Conservation (phyloP, 2,797 vertebrate genomes). For the Phrynocephalus forsythii region DNA sequence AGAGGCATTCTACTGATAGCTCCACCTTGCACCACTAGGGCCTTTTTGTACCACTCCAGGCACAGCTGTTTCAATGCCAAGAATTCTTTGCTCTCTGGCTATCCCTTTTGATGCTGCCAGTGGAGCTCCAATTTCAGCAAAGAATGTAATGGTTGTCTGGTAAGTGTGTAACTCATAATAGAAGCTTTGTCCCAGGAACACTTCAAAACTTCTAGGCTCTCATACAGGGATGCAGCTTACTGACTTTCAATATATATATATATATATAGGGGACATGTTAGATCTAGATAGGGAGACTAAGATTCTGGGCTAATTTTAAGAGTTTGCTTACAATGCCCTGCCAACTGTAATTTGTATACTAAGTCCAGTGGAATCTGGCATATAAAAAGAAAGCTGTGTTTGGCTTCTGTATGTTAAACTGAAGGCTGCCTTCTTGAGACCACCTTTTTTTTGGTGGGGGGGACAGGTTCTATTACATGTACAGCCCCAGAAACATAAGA, state of each 20-base stretch:
- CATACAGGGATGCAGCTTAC: constrained; percentile 51
- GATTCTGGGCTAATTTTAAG: constrained; percentile 45
- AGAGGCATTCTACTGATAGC: constrained; percentile 71
- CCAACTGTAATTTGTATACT: constrained; percentile 47
- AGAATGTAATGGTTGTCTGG: constrained; percentile 75
- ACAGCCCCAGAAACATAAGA: not conserved
- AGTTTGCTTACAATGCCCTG: constrained; percentile 9
- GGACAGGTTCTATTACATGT: not conserved
- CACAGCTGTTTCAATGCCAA: constrained; percentile 71
- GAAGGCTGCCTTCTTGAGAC: not conserved
- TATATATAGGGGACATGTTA: constrained; percentile 41
- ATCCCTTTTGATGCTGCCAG: constrained; percentile 69
- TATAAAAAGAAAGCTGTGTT: constrained; percentile 17
- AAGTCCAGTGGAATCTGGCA: constrained; percentile 10
- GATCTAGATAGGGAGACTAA: constrained; percentile 45
- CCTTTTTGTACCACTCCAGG: constrained; percentile 65
- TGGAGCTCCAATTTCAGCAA: constrained; percentile 72
- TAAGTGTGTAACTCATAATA: constrained; percentile 74
- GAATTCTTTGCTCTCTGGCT: constrained; percentile 66
- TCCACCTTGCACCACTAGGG: constrained; percentile 63
- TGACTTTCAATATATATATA: constrained; percentile 60
- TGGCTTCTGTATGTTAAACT: not conserved
- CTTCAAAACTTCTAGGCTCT: constrained; percentile 63
- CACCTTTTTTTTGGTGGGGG: not conserved
- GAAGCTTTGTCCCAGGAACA: constrained; percentile 72